Evolutionary conservation across 2,888 invertebrate species (phyloP), one percentile per base, ranked within the genome.

Genomic region (Cabera pusaria): DNA sequence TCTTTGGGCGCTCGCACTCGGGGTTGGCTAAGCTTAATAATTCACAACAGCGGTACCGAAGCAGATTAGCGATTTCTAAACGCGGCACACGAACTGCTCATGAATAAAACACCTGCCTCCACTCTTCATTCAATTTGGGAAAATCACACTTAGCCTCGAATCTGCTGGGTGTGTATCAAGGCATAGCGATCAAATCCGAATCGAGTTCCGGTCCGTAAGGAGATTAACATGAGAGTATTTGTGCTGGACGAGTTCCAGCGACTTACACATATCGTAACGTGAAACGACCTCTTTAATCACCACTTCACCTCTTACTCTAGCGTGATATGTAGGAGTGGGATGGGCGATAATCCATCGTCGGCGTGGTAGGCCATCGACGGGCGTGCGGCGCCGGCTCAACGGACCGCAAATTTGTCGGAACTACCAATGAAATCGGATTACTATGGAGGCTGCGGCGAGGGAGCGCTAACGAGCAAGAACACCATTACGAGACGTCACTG

Each of bases 391-490:
- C 56, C 59, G 69, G 72, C 60, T 72, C 73, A 73, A 67, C 75
- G 66, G 73, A 78, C 84, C 82, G 82, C 82, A 85, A 86, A 86
- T 85, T 84, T 80, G 80, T 80, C 75, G 80, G 76, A 78, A 79
- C 76, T 77, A 75, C 68, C 76, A 74, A 72, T 78, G 82, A 76
- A 83, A 83, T 82, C 79, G 73, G 81, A 85, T 86, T 83, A 85
- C 77, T 67, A 64, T 58, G 58, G 66, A 72, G 64, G 70, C 67
- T 57, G 68, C 64, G 64, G 69, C 64, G 62, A 68, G 69, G 69
- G 72, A 72, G 65, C 64, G 72, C 74, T 82, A 83, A 85, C 84
- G 76, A 80, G 71, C 66, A 52, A 53, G 72, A 73, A 72, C 71
- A 67, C 74, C 61, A 77, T 82, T 80, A 81, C 35, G 31, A 46